Conservation (phyloP, 2,888 invertebrate genomes). For the Adineta ricciae region DNA sequence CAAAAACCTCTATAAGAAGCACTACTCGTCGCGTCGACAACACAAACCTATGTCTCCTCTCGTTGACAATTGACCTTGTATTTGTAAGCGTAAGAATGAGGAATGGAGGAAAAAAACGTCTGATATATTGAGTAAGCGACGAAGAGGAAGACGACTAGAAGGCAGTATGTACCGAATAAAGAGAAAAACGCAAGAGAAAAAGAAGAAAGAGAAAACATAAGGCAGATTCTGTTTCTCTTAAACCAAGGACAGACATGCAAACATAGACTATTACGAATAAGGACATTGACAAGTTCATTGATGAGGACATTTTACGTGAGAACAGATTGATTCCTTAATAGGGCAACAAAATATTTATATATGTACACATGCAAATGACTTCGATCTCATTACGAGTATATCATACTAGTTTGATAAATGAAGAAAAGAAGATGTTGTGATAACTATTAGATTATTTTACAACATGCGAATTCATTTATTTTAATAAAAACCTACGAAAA, state of each 20-base stretch:
- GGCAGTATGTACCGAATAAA: neutral
- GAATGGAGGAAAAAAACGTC: neutral
- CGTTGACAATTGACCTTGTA: neutral
- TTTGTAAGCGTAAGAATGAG: neutral
- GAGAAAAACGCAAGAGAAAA: neutral
- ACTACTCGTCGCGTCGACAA: neutral
- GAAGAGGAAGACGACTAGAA: neutral
- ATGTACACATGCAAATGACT: neutral
- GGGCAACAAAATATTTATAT: neutral
- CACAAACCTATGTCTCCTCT: neutral
- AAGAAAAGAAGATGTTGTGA: neutral
- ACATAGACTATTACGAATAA: neutral
- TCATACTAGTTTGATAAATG: neutral
- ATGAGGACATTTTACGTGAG: neutral
- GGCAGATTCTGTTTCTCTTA: neutral
- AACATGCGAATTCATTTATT: neutral
- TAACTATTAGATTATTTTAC: too few species aligned
- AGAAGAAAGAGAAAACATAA: neutral
- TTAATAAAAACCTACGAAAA: too few species aligned
- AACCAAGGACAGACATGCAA: neutral
- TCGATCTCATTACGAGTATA: neutral
- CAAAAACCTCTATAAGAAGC: neutral
- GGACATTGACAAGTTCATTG: neutral
- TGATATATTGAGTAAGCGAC: neutral
- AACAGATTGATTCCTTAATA: neutral